Evolutionary conservation across 2,888 invertebrate species (phyloP), one percentile per base, ranked within the genome.

Genomic region (Megalurothrips usitatus): DNA sequence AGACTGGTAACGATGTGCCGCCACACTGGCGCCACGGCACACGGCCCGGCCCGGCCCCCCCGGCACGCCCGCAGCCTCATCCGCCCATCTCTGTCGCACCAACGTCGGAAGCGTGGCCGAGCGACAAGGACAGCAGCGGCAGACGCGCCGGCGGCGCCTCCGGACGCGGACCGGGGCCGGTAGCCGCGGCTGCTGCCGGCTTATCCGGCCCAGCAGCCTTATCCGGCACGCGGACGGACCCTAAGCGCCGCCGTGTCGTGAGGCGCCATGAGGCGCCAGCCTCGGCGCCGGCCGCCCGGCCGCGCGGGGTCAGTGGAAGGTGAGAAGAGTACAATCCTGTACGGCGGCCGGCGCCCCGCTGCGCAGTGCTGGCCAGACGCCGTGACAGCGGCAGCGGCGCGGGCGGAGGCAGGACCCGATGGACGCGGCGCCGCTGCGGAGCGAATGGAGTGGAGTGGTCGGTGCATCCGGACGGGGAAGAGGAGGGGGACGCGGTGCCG

Each of bases 1-100:
- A 68, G 68, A 68, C 68, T 68, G 68, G 68, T 23, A 68, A 68
- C 23, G 68, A 68, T 23, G 68, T 68, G 68, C 68, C 68, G 68
- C 68, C 68, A 23, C 68, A 23, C 68, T 68, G 68, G 68, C 68
- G 63, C 63, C 63, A 63, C n/a, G 63, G 52, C 52, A 12, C 52
- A 19, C 52, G 52, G 52, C 52, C 14, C 14, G 14, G 58, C 58
- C 58, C 34, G 6, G 6, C 34, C 34, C n/a, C n/a, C 52, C 52
- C 1, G 52, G 14, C 8, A 49, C 49, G 52, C 52, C 52, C 2
- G 1, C 58, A 17, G 11, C 19, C 14, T 19, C 58, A 19, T 58
- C 19, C 52, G 52, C 19, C 17, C 19, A 19, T 14, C 58, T 58
- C 58, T 58, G 19, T 58, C 58, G 58, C 58, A 6, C 14, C 19